These are phyloP conservation scores for Perca fluviatilis DNA, from an alignment of 2,113 vertebrate genomes.

Conservation along the genomic window DNA sequence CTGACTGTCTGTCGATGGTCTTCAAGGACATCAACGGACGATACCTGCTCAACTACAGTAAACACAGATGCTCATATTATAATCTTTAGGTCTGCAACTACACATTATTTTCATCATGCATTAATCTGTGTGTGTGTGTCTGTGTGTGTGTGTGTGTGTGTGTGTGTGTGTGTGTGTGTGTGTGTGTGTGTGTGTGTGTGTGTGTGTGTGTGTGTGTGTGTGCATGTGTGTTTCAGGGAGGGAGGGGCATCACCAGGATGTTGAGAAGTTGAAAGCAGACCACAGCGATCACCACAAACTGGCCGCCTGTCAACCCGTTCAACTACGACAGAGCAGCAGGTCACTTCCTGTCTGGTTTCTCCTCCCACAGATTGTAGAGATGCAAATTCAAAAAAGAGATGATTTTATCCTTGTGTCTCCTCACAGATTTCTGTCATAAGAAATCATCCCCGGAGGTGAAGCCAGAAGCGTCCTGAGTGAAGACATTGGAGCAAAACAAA, in stretches of 20 bases:
- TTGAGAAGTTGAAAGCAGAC: background rate
- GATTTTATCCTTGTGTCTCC: background rate
- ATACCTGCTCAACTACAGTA: background rate
- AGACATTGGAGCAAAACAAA: no score
- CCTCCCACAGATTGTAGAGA: no score
- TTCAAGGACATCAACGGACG: rapidly evolving
- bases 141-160: no score
- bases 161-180: no score
- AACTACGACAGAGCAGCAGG: slow-evolving; percentile 7
- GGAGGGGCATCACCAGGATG: background rate
- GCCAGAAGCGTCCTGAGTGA: no score
- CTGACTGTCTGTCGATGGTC: background rate
- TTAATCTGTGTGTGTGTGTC: no score
- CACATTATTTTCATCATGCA: no score
- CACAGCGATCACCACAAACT: background rate
- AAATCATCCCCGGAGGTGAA: no score
- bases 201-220: background rate
- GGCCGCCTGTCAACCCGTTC: background rate
- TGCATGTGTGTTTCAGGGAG: slow-evolving; percentile 29
- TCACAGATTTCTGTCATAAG: slow-evolving; percentile 49
- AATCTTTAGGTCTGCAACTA: no score
- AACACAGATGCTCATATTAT: no score
- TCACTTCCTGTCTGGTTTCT: background rate
- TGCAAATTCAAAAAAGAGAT: no score
- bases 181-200: no score